These are phyloP conservation scores for Umimayanthus chanpuru DNA, from an alignment of 92 coral and sea anemone species.

Conservation along the genomic window DNA sequence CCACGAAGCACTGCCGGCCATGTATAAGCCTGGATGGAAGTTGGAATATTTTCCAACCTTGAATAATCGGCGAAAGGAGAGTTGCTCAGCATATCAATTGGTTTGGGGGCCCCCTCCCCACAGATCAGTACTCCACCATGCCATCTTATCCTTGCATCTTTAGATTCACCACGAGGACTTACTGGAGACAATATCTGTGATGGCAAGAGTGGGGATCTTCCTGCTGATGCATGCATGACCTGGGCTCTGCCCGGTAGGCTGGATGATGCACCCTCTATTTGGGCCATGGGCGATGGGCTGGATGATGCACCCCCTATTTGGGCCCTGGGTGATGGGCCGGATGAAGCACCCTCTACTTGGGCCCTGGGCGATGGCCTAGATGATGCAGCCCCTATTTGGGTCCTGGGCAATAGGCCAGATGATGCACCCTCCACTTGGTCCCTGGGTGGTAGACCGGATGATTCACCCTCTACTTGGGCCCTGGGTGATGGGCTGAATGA, in stretches of 20 bases:
- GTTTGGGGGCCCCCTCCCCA: conserved; percentile 66
- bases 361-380: background rate
- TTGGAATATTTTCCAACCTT: conserved; percentile 64
- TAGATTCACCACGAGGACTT: conserved; percentile 29
- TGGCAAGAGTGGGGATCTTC: conserved; percentile 54
- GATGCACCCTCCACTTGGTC: background rate
- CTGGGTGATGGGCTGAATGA: too few species aligned
- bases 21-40: conserved; percentile 72
- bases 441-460: background rate
- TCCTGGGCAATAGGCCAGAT: background rate
- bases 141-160: conserved; percentile 34
- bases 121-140: conserved; percentile 59
- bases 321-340: background rate
- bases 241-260: background rate
- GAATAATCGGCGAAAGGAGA: conserved; percentile 66
- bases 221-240: background rate
- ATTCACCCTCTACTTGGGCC: background rate
- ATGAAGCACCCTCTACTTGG: background rate
- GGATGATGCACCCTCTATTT: conserved; percentile 13
- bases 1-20: conserved; percentile 97
- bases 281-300: background rate
- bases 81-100: conserved; percentile 55
- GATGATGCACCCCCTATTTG: background rate
- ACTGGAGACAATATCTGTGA: conserved; percentile 45
- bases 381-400: background rate